Evolutionary conservation across 1,140 invertebrate species (phyloP), one percentile per base, ranked within the genome.

Genomic region (Dendroctonus ponderosae): DNA sequence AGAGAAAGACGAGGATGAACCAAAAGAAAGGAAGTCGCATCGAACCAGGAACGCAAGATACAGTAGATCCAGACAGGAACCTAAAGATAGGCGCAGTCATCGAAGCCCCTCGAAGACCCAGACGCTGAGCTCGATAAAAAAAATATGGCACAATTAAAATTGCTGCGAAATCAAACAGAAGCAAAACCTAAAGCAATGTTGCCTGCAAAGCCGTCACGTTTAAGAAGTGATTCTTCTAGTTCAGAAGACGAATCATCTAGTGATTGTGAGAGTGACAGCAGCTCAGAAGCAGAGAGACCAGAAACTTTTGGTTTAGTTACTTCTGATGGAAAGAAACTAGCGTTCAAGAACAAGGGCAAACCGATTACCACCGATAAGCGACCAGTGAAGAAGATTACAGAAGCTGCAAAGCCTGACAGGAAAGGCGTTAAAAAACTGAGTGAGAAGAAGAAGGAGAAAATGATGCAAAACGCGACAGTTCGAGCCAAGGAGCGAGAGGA

Each of bases 361-460:
- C 65, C 68, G 5, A 14, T 37, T 9, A 37, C 49, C 42, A 26
- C 15, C 49, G 40, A 46, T 2, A 9, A 9, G 38, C 66, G 53
- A 57, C 7, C 50, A 37, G 37, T 51, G 6, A 71, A 73, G 74
- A 76, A 70, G n/a, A 39, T 65, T 68, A 62, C 59, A 66, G 66
- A 62, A 66, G 61, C 63, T 12, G 12, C 65, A 67, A 70, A 66
- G 52, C 49, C 44, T 58, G 37, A 67, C 11, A 69, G 42, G 37
- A 69, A 71, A 70, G 6, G 77, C 76, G 66, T 71, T 77, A 67
- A 76, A 80, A 79, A 77, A 74, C 69, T 91, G 51, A 82, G 82
- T 12, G 86, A 87, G 67, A 82, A 86, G 69, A 92, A 95, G 76
- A 89, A 87, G 69, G 87, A 92, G 74, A 81, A 80, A 50, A 82